Evolutionary conservation across 2,113 vertebrate genomes (phyloP), one percentile per base, ranked within the genome.

Genomic region (Laterallus jamaicensis): DNA sequence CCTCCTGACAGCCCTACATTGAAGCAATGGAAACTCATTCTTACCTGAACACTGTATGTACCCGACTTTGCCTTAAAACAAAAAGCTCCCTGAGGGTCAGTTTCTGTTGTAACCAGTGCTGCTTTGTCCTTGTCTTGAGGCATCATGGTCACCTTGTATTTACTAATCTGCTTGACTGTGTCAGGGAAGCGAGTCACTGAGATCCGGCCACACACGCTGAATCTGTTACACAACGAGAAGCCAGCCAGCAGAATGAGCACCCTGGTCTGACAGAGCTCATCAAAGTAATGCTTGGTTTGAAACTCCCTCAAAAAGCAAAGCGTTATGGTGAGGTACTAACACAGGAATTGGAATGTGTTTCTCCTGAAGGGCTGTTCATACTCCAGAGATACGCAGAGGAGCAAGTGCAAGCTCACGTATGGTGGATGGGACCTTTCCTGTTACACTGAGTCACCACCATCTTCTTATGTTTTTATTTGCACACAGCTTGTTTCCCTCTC

Each of bases 61-160:
- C 99, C 99, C 7, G 98, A 98, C 96, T 98, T 99, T 91, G 99
- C 98, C 96, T 99, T 99, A 94, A 99, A 99, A 97, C 99, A 99
- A 97, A 99, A 99, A 8, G 96, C 95, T 84, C 99, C 99, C 1
- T 98, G 99, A 77, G 97, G 95, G 91, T 99, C 99, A 0, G 99
- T 99, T 90, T 99, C 99, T 28, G 97, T 94, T 20, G 98, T 98
- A 86, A 98, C 97, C 87, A 97, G 83, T 47, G 97, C 89, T 11
- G 95, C 56, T 95, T 98, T 98, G 64, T 99, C 99, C 88, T 98
- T 98, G 71, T 98, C 98, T 64, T 97, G 98, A 29, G 98, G 96
- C 9, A 97, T 97, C 96, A 99, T 98, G 15, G 98, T 98, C 70
- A 99, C 98, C 95, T 98, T 99, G 97, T 99, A 99, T 97, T 98